Percentiles rank a stretch among this genome's conserved stretches.
These are phyloP conservation scores for Toxotes chatareus DNA, from an alignment of 2,113 vertebrate species.

Conservation along the genomic window DNA sequence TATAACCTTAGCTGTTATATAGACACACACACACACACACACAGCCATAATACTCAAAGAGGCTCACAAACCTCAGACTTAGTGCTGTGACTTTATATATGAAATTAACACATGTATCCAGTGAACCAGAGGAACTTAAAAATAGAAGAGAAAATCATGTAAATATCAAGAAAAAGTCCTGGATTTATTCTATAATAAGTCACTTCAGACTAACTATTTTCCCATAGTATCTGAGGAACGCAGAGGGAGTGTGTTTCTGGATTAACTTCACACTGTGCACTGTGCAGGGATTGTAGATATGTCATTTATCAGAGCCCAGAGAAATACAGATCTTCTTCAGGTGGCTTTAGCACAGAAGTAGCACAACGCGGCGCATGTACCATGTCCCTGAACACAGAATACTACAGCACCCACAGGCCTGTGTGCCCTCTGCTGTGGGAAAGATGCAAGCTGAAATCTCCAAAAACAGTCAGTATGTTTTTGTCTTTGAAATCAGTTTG, in stretches of 20 bases:
- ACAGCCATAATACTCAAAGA: background rate
- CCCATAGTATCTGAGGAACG: background rate
- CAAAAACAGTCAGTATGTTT: background rate
- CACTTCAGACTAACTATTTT: background rate
- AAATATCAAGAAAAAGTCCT: background rate
- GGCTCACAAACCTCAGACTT: background rate
- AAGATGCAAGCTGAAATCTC: too few relatives aligned
- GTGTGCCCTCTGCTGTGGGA: background rate
- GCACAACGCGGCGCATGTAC: background rate
- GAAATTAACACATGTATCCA: background rate
- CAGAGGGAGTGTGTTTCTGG: background rate
- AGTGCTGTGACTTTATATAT: background rate
- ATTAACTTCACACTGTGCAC: background rate
- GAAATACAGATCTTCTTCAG: background rate
- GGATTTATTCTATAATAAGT: background rate
- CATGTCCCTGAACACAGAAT: background rate
- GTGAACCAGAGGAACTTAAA: background rate
- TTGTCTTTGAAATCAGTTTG: background rate
- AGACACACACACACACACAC: constrained; percentile 10
- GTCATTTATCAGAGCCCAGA: background rate
- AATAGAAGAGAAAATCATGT: background rate
- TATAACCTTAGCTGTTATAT: constrained; percentile 61
- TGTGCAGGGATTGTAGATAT: too few relatives aligned
- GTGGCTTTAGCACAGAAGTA: background rate
- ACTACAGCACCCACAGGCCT: background rate